Base-by-base conservation (phyloP, 2,888 invertebrate species). In the Trichogramma dendrolimi region DNA sequence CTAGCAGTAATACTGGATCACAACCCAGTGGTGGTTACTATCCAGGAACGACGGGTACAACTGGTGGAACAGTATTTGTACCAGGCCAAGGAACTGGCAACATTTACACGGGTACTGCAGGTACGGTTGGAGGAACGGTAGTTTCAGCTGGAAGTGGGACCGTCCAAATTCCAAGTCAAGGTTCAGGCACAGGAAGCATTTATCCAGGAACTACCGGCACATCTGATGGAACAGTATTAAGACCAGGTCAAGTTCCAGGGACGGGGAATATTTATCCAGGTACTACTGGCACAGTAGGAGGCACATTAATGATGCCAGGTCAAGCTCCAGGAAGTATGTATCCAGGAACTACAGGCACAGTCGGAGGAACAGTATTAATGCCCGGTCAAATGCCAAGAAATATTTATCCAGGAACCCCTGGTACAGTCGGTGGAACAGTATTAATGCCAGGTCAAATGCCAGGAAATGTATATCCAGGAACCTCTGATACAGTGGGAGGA, bases 321-420 rank as follows among this genome's bases (percentile, higher is more conserved):
- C 46, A 55, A 43, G 60, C 57, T 11, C 57, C 27, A 27, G 27
- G 27, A 27, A 27, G 3, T 27, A 27, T 27, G 27, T 27, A 27
- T 27, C 27, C 27, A 27, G 27, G 27, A 27, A 27, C 27, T 27
- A 27, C 27, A 27, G 27, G 27, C 27, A 27, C 3, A 27, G 27
- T 27, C 27, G 27, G 27, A 27, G 27, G 27, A 27, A 27, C 27
- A 2, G 3, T 27, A 27, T 27, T 27, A 27, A 27, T 27, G 27
- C 27, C 27, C 3, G 27, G 27, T 47, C 46, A 55, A 43, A 58
- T 56, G 8, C 57, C 58, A 14, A 65, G 63, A 11, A 44, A 61
- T 38, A 41, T 51, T 7, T 57, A 63, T 54, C 54, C 64, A 44
- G 65, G 66, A 11, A 57, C 53, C 41, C 14, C 52, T 6, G 58